A percentile compares a stretch with the other conserved stretches of the same genome.
Conservation (phyloP, 2,888 invertebrate genomes). For the Bombylius major region DNA sequence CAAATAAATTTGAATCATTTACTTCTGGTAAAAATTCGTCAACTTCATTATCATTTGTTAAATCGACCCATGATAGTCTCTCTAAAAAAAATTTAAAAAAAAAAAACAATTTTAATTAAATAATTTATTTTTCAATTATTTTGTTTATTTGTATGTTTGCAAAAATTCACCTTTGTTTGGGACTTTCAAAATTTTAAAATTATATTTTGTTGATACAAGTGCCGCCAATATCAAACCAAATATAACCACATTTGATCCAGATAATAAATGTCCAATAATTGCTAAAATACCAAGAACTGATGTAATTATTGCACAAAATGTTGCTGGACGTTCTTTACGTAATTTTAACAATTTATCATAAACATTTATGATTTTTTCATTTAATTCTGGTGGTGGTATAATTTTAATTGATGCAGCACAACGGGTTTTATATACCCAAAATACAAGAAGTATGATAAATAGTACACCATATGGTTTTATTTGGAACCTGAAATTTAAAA, state of each 20-base stretch:
- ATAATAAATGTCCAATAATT: conserved; percentile 28
- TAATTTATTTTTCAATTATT: too few species aligned
- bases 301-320: conserved; percentile 25
- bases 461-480: conserved; percentile 29
- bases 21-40: conserved; percentile 35
- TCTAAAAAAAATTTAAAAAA: conserved; percentile 6
- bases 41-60: conserved; percentile 22
- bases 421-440: conserved; percentile 28
- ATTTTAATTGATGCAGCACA: conserved; percentile 20
- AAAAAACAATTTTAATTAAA: not conserved
- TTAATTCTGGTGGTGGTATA: conserved; percentile 26
- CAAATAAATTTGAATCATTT: conserved; percentile 28
- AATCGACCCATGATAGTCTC: conserved; percentile 24
- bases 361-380: conserved; percentile 17
- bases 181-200: conserved; percentile 28
- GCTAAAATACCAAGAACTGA: conserved; percentile 23
- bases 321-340: conserved; percentile 24
- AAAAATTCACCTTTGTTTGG: conserved; percentile 24
- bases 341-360: conserved; percentile 18
- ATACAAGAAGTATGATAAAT: conserved; percentile 24
- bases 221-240: conserved; percentile 25
- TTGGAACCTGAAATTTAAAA: conserved; percentile 22
- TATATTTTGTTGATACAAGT: conserved; percentile 28
- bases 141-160: too few species aligned
- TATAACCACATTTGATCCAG: conserved; percentile 28